These are phyloP conservation scores for Leptopilina clavipes DNA, from an alignment of 1,140 invertebrate species.

Conservation along the genomic window DNA sequence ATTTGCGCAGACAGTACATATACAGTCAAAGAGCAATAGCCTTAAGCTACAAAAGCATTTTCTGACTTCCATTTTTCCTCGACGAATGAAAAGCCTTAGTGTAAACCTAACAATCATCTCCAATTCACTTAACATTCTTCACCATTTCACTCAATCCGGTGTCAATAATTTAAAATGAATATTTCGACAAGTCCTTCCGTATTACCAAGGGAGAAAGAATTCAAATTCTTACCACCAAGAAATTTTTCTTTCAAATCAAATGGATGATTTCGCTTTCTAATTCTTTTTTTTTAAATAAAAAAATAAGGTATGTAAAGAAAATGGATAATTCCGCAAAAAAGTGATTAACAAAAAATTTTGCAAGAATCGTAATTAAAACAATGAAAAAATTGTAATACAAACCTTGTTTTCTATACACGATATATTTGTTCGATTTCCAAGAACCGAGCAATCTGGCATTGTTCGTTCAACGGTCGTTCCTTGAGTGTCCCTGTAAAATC, in stretches of 20 bases:
- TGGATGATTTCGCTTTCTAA: too few species aligned
- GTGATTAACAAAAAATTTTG: too few species aligned
- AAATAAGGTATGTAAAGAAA: too few species aligned
- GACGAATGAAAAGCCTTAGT: not conserved
- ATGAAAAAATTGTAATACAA: constrained; percentile 28
- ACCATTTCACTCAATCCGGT: not conserved
- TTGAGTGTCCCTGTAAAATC: constrained; percentile 70
- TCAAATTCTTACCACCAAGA: not conserved
- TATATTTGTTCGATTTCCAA: constrained; percentile 68
- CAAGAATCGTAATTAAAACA: too few species aligned
- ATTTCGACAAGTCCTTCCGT: not conserved
- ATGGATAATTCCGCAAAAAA: too few species aligned
- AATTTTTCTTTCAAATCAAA: not conserved
- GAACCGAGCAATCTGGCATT: constrained; percentile 63
- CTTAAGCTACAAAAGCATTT: constrained; percentile 26
- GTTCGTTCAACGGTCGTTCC: constrained; percentile 65
- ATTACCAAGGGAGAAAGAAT: not conserved
- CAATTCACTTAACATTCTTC: not conserved
- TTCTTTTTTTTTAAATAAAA: too few species aligned
- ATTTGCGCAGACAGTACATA: constrained; percentile 52
- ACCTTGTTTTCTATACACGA: constrained; percentile 70
- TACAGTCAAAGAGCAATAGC: constrained; percentile 47
- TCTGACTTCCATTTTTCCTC: constrained; percentile 13
- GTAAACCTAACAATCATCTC: constrained; percentile 12
- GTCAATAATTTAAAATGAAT: not conserved